phyloP scores from a whole-genome alignment of 2,797 vertebrate genomes.

The Brachymystax lenok region DNA sequence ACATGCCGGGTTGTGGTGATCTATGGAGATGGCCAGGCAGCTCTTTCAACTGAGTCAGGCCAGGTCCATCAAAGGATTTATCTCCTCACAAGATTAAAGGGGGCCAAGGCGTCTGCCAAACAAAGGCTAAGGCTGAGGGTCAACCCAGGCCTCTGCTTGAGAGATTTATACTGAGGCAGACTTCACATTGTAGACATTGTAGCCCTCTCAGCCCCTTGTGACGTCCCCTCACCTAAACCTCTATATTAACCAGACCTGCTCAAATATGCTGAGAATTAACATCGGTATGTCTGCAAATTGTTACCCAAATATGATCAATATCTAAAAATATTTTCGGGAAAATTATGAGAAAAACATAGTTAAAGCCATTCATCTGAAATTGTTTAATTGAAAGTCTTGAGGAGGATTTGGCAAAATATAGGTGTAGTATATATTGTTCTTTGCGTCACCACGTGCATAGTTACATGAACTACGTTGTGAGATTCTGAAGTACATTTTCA shows the following conservation, averaged over 20 bases:
- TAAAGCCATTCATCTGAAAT: not conserved
- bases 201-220: constrained; percentile 25
- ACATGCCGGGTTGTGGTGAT: constrained; percentile 76
- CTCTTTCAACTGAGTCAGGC: constrained; percentile 76
- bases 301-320: not conserved
- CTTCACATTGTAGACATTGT: constrained; percentile 33
- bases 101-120: constrained; percentile 75
- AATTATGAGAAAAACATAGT: not conserved
- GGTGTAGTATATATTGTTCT: not conserved
- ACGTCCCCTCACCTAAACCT: constrained; percentile 34
- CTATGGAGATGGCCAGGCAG: constrained; percentile 71
- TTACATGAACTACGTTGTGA: not conserved
- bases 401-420: not conserved
- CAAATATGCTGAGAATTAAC: constrained; percentile 12
- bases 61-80: constrained; percentile 80
- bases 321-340: constrained; percentile 9
- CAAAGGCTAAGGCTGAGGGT: constrained; percentile 74
- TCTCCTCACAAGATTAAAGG: constrained; percentile 81
- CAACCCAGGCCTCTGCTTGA: constrained; percentile 62
- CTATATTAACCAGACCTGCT: constrained; percentile 32
- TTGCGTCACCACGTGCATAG: not conserved
- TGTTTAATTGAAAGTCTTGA: not conserved
- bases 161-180: constrained; percentile 64
- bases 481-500: constrained; percentile 24
- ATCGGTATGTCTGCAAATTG: not conserved